These are phyloP conservation scores for Patiria pectinifera DNA, from an alignment of 53 echinoderm and acorn worm species.

Conservation along the genomic window DNA sequence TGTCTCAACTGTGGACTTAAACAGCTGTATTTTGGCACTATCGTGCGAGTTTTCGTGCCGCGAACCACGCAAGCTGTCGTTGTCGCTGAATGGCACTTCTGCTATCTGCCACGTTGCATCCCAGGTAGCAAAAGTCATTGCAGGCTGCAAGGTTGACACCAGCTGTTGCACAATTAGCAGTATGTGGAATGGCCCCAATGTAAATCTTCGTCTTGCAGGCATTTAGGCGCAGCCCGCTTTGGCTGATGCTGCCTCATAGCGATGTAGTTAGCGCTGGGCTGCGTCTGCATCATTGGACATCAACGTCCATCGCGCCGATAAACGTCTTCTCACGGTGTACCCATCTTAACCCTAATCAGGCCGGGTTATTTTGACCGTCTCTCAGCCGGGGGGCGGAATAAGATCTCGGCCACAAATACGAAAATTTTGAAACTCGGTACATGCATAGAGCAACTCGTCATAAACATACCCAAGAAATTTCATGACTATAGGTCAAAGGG, in stretches of 20 bases:
- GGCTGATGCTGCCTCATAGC: slow-evolving; percentile 8
- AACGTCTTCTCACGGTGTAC: neutral
- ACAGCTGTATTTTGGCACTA: slow-evolving; percentile 9
- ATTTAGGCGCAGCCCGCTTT: neutral
- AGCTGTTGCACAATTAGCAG: neutral
- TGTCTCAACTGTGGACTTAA: slow-evolving; percentile 30
- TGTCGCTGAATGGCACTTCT: neutral
- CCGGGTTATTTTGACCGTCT: too few species aligned
- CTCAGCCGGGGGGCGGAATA: too few species aligned
- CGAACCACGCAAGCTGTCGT: slow-evolving; percentile 38
- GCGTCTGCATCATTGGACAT: neutral
- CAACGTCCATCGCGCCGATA: neutral
- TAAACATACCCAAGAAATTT: too few species aligned
- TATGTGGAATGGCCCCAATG: neutral
- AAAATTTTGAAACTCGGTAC: too few species aligned
- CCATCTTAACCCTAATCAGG: too few species aligned
- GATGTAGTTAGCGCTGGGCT: neutral
- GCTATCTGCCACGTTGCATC: neutral
- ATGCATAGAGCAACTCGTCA: too few species aligned
- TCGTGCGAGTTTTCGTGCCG: neutral
- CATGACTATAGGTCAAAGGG: too few species aligned
- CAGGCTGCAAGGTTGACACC: neutral
- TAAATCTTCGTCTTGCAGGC: slow-evolving; percentile 1
- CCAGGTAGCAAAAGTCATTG: neutral
- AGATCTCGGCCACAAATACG: too few species aligned